Percentiles rank a stretch among this genome's conserved stretches.
Evolutionary conservation across 2,113 vertebrate species (phyloP).

Genomic region (Conger conger): DNA sequence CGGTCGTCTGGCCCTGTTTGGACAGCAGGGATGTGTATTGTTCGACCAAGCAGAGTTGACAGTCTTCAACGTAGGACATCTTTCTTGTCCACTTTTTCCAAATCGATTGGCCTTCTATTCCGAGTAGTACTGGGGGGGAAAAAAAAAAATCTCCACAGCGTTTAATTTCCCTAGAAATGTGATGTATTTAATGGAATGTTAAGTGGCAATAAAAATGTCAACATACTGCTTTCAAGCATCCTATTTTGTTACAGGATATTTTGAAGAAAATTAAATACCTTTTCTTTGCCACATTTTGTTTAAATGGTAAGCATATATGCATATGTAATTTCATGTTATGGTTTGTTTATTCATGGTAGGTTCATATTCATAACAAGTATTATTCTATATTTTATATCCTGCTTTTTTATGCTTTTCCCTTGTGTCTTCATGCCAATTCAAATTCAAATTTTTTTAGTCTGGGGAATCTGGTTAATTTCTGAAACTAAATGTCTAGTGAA

Average conservation of each 20-base stretch:
- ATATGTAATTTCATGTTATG: background rate
- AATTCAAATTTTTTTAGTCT: too few relatives aligned
- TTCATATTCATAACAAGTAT: background rate
- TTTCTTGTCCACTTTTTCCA: background rate
- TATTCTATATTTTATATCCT: background rate
- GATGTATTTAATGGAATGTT: background rate
- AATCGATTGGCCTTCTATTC: background rate
- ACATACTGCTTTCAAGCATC: background rate
- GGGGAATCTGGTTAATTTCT: too few relatives aligned
- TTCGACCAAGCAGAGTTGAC: background rate
- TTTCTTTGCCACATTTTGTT: background rate
- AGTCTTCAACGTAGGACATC: background rate
- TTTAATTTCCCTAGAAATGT: background rate
- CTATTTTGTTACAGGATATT: background rate
- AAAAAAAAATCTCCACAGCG: too few relatives aligned
- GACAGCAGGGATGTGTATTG: background rate
- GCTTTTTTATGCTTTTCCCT: background rate
- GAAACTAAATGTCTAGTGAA: too few relatives aligned
- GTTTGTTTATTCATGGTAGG: background rate
- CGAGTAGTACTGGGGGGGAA: too few relatives aligned
- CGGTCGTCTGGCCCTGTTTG: background rate
- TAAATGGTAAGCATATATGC: background rate
- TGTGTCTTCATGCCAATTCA: background rate
- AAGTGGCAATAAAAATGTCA: background rate
- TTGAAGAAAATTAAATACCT: too few relatives aligned